phyloP scores from a whole-genome alignment of 2,888 invertebrate genomes.

The Marasmarcha lunaedactyla region DNA sequence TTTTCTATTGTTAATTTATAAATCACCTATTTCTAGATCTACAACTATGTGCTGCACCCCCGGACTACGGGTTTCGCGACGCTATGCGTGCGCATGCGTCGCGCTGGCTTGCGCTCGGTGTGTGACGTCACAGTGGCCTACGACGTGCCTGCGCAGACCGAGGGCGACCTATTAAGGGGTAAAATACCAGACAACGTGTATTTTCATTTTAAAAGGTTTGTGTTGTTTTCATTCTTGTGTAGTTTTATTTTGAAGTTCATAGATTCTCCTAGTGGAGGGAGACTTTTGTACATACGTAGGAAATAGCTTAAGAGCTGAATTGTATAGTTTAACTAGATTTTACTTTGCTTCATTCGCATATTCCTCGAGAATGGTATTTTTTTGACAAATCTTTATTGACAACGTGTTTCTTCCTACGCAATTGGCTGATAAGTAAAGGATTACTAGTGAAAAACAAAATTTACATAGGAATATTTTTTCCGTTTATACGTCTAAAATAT shows the following conservation, averaged over 20 bases:
- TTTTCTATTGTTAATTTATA: too few species aligned
- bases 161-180: constrained; percentile 77
- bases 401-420: too few species aligned
- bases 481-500: too few species aligned
- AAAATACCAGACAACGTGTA: constrained; percentile 80
- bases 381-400: too few species aligned
- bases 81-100: constrained; percentile 67
- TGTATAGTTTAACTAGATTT: too few species aligned
- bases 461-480: too few species aligned
- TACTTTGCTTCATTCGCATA: too few species aligned
- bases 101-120: constrained; percentile 77
- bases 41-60: constrained; percentile 86
- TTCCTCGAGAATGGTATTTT: too few species aligned
- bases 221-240: constrained; percentile 1
- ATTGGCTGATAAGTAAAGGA: too few species aligned
- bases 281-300: too few species aligned
- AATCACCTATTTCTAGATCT: constrained; percentile 36
- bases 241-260: background rate
- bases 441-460: too few species aligned
- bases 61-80: constrained; percentile 84
- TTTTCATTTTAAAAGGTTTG: constrained; percentile 78
- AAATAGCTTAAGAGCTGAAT: too few species aligned
- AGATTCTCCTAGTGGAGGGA: background rate
- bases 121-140: constrained; percentile 91
- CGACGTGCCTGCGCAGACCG: constrained; percentile 81